phyloP scores from a whole-genome alignment of 2,797 vertebrate species.

The Gambelia wislizenii region DNA sequence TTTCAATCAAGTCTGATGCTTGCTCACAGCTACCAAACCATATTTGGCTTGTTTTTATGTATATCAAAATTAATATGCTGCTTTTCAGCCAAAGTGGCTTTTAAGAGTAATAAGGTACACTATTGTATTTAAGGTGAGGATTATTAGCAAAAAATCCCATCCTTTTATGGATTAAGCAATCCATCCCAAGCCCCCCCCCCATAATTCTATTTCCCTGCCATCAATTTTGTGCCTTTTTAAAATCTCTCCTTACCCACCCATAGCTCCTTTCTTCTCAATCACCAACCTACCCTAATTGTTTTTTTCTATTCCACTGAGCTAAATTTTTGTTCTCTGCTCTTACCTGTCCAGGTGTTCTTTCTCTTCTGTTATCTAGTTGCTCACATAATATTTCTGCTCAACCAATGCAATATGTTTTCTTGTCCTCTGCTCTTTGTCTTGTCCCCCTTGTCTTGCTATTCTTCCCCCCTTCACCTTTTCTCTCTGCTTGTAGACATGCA shows the following conservation, averaged over 20 bases:
- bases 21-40: neutral
- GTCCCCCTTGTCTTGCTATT: neutral
- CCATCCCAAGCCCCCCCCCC: neutral
- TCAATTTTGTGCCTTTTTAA: neutral
- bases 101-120: neutral
- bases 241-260: neutral
- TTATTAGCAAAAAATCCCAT: too few relatives aligned
- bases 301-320: neutral
- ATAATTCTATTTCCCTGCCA: neutral
- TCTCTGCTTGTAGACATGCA: neutral
- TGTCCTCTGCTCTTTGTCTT: neutral
- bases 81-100: neutral
- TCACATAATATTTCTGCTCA: too few relatives aligned
- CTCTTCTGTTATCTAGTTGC: neutral
- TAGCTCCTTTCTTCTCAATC: neutral
- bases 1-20: neutral
- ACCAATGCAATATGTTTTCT: neutral
- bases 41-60: neutral
- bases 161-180: neutral
- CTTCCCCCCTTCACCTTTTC: neutral
- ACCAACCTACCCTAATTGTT: neutral
- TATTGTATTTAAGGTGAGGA: neutral
- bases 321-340: neutral
- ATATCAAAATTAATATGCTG: neutral
- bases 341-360: neutral